These are phyloP conservation scores for Drosophila rufa DNA, from an alignment of 1,140 invertebrate species.

Conservation along the genomic window DNA sequence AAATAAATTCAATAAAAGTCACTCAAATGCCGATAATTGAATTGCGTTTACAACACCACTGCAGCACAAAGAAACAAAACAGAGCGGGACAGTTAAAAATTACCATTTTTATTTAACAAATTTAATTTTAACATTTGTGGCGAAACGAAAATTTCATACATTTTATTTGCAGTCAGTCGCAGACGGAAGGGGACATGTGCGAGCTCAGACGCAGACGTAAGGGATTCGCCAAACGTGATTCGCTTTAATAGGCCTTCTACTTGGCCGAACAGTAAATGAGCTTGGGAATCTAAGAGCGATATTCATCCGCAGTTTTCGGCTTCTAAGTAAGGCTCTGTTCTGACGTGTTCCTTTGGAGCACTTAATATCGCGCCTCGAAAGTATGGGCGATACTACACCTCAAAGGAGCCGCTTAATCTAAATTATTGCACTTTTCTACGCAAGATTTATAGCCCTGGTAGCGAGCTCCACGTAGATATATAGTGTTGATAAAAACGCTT, in stretches of 20 bases:
- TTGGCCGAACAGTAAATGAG: not conserved
- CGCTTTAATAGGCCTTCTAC: conserved; percentile 38
- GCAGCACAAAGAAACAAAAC: conserved; percentile 14
- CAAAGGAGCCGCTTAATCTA: conserved; percentile 50
- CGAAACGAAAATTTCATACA: conserved; percentile 58
- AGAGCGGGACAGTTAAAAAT: conserved; percentile 39
- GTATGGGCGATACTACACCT: conserved; percentile 7
- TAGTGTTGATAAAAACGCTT: conserved; percentile 35
- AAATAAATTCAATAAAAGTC: conserved; percentile 75
- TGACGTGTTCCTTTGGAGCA: conserved; percentile 34
- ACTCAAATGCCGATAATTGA: conserved; percentile 74
- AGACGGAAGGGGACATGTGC: conserved; percentile 17
- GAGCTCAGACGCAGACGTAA: not conserved
- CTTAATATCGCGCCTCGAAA: conserved; percentile 46
- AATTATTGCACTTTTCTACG: conserved; percentile 70
- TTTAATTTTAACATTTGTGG: conserved; percentile 64
- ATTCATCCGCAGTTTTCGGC: not conserved
- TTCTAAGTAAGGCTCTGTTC: conserved; percentile 36
- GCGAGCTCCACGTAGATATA: conserved; percentile 58
- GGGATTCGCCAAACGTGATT: conserved; percentile 11
- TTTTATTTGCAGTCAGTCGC: conserved; percentile 35
- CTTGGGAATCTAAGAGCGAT: not conserved
- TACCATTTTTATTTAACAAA: conserved; percentile 73
- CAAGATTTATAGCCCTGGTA: conserved; percentile 62
- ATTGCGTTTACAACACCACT: conserved; percentile 50